A percentile compares a stretch with the other conserved stretches of the same genome.
Conservation (phyloP, 1,140 invertebrate species). For the Pogonus chalceus region DNA sequence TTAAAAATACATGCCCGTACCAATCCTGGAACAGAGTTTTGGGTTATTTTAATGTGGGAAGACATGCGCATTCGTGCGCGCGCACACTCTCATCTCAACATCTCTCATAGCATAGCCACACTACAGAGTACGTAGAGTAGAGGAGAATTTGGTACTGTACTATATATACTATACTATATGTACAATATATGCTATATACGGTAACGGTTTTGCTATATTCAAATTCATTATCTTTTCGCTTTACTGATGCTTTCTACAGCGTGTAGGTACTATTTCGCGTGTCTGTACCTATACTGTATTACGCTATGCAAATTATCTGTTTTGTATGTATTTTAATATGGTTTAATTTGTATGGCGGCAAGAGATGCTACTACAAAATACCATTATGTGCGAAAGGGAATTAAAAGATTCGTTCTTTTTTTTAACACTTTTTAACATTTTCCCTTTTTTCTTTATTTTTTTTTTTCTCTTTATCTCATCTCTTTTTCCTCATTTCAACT, state of each 20-base stretch:
- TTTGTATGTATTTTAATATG: conserved; percentile 7
- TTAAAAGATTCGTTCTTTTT: too few species aligned
- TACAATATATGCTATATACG: too few species aligned
- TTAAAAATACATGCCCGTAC: conserved; percentile 34
- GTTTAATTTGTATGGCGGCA: not conserved
- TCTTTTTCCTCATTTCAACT: too few species aligned
- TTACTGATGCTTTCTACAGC: conserved; percentile 1
- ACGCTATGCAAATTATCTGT: conserved; percentile 2
- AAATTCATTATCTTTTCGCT: conserved; percentile 6
- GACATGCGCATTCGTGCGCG: conserved; percentile 11
- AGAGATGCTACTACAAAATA: too few species aligned
- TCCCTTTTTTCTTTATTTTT: too few species aligned
- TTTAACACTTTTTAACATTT: too few species aligned
- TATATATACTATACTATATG: too few species aligned
- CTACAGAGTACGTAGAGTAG: too few species aligned
- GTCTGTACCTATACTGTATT: not conserved
- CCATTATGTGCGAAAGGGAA: too few species aligned
- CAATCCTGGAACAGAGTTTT: conserved; percentile 32
- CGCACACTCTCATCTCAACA: conserved; percentile 17
- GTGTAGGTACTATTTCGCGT: not conserved
- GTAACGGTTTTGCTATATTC: not conserved
- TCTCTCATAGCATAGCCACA: too few species aligned
- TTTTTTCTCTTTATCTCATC: too few species aligned
- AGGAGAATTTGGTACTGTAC: too few species aligned
- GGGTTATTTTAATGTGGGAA: conserved; percentile 19